These are phyloP conservation scores for Gopherus flavomarginatus DNA, from an alignment of 2,113 vertebrate genomes.

Conservation along the genomic window DNA sequence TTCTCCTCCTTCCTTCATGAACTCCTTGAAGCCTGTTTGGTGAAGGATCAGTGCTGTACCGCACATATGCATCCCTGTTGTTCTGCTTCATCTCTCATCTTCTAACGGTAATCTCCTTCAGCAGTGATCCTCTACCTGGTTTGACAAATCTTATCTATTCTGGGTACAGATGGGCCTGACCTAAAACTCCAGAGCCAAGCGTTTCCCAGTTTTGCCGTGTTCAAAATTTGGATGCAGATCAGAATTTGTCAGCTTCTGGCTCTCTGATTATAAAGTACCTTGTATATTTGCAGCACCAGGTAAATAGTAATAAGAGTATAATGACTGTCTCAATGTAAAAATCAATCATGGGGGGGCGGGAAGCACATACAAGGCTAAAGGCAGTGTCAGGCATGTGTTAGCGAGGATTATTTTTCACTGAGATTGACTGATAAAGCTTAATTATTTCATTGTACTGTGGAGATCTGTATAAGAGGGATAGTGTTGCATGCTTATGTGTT, in stretches of 20 bases:
- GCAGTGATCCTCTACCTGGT: background rate
- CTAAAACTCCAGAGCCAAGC: background rate
- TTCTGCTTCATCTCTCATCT: background rate
- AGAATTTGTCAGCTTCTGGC: background rate
- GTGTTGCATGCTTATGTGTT: slow-evolving; percentile 15
- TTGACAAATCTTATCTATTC: background rate
- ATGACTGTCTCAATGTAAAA: background rate
- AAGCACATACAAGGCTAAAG: background rate
- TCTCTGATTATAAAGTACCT: background rate
- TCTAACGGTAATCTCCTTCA: accelerated
- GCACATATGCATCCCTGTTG: accelerated
- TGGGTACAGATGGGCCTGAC: background rate
- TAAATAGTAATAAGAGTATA: background rate
- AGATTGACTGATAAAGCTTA: background rate
- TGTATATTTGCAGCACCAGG: background rate
- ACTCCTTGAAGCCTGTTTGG: background rate
- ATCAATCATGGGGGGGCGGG: background rate
- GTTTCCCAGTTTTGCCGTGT: background rate
- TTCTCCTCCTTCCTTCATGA: background rate
- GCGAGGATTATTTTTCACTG: background rate
- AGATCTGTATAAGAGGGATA: background rate
- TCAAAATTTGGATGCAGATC: background rate
- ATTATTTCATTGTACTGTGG: background rate
- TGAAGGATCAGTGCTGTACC: background rate
- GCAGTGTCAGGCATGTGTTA: background rate